Base-by-base conservation (phyloP, 2,797 vertebrate genomes). In the Micromesistius poutassou region DNA sequence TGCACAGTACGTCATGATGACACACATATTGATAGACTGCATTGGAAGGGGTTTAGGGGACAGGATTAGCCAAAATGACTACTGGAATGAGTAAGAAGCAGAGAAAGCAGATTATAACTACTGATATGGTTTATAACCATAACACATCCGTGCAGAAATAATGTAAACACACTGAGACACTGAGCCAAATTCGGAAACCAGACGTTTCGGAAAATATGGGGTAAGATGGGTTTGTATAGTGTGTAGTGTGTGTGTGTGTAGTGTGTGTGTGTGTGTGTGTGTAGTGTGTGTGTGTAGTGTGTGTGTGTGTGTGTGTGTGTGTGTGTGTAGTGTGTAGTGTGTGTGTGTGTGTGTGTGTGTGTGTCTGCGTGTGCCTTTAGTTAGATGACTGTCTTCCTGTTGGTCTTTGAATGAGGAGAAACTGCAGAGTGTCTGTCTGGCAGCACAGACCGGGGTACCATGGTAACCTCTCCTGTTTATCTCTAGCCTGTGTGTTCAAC, bases 391-490 rank as follows among this genome's bases (percentile, higher is more conserved):
- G 73, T 81, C 77, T 84, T 87, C 85, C 85, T 81, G 81, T 78
- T 79, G 28, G 25, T 30, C 78, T 87, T 82, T 77, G 72, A 35
- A 12, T 68, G 55, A 82, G 73, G 76, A 84, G 82, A 90, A 89
- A 83, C 78, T 73, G 42, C 79, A 40, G 62, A 83, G 80, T 75
- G 85, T 87, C 87, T 83, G 77, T 72, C 40, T 0, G 77, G 55
- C 75, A 87, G 76, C 83, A 75, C 77, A 90, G 88, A 88, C 86
- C 85, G 76, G 80, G 79, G 74, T 73, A 73, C 82, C 82, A 87
- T 89, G 83, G 86, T 50, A 84, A 91, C 87, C 82, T 82, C 86
- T 88, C 76, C 83, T 78, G 85, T 84, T 87, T 91, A 79, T 86
- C 77, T 22, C 1, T 5, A 71, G 70, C 75, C 30, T 3, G 25